Conservation (phyloP, 37 sponge, comb jelly and placozoan genomes). For the Ephydatia muelleri region DNA sequence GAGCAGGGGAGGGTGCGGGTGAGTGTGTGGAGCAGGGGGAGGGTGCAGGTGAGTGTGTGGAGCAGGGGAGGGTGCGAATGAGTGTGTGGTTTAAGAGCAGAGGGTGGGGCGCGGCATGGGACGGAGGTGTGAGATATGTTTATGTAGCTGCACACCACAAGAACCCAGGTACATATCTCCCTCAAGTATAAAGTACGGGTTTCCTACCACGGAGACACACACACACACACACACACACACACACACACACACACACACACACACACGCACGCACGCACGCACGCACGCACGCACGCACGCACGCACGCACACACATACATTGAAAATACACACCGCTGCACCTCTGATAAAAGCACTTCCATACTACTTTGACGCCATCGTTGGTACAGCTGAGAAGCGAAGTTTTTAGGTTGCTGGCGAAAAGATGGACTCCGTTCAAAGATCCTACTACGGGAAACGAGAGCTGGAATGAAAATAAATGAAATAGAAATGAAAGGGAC, state of each 20-base stretch:
- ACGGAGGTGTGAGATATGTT: no score
- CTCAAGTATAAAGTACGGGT: no score
- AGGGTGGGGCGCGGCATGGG: no score
- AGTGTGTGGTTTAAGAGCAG: no score
- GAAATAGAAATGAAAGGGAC: background rate
- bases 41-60: no score
- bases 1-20: no score
- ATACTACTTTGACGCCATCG: slow-evolving; percentile 25
- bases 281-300: slow-evolving; percentile 33
- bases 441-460: slow-evolving; percentile 57
- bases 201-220: no score
- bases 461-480: slow-evolving; percentile 28
- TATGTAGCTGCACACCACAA: no score
- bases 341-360: slow-evolving; percentile 44
- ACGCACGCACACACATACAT: slow-evolving; percentile 38
- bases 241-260: slow-evolving; percentile 19
- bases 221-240: no score
- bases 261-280: slow-evolving; percentile 16
- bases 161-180: no score
- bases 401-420: slow-evolving; percentile 31
- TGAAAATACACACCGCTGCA: background rate
- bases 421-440: slow-evolving; percentile 56
- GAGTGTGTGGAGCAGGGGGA: no score
- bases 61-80: no score
- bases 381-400: slow-evolving; percentile 47